Evolutionary conservation across 2,888 invertebrate species (phyloP).

Genomic region (Parochlus steinenii): DNA sequence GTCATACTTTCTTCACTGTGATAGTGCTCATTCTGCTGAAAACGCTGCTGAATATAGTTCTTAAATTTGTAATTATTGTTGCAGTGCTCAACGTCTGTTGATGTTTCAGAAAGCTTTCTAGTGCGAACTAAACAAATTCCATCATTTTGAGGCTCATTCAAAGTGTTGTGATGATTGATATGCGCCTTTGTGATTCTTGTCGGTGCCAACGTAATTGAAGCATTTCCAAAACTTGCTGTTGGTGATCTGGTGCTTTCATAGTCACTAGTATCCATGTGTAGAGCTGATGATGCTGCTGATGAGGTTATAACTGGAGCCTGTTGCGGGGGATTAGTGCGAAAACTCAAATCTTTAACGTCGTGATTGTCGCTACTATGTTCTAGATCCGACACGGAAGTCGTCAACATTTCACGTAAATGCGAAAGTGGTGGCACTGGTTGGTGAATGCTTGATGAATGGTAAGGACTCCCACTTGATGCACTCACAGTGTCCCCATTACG

Average conservation of each 20-base stretch:
- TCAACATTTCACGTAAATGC: constrained; percentile 30
- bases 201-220: constrained; percentile 13
- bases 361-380: constrained; percentile 25
- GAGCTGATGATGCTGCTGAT: constrained; percentile 22
- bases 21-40: constrained; percentile 38
- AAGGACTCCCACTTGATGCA: constrained; percentile 36
- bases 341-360: constrained; percentile 30
- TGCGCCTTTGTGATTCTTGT: constrained; percentile 17
- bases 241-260: constrained; percentile 20
- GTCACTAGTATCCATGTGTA: constrained; percentile 28
- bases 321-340: constrained; percentile 24
- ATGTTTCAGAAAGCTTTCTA: constrained; percentile 30
- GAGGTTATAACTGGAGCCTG: constrained; percentile 30
- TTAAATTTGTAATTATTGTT: constrained; percentile 73
- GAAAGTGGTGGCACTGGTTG: constrained; percentile 27
- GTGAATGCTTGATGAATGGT: constrained; percentile 24
- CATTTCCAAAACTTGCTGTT: constrained; percentile 14
- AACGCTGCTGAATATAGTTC: constrained; percentile 81
- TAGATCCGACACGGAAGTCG: constrained; percentile 28
- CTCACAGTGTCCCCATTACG: constrained; percentile 36
- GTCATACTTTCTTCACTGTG: constrained; percentile 12
- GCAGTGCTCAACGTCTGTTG: constrained; percentile 33
- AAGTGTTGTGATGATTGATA: constrained; percentile 19
- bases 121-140: constrained; percentile 19
- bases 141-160: constrained; percentile 16